Conservation (phyloP, 2,113 vertebrate species). For the Pomatostomus ruficeps region DNA sequence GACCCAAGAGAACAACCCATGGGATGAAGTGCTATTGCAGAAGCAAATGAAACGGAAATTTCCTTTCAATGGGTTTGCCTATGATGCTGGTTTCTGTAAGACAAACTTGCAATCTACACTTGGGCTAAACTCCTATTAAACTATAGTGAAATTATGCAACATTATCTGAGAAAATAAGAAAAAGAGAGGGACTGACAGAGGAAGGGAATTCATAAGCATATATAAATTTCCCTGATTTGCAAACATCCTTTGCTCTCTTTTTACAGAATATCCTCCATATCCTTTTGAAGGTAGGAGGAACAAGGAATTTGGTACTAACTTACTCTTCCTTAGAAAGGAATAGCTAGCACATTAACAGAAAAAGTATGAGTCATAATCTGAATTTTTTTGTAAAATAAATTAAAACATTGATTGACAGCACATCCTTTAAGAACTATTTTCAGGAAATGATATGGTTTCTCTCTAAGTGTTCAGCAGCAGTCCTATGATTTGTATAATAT, state of each 20-base stretch:
- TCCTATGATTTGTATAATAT: neutral
- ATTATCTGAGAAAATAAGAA: neutral
- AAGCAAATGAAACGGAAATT: neutral
- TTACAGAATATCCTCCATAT: neutral
- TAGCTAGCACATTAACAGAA: neutral
- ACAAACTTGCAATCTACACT: neutral
- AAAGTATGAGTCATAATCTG: neutral
- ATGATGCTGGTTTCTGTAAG: neutral
- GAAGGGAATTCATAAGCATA: neutral
- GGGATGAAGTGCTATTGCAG: neutral
- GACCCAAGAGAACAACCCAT: neutral
- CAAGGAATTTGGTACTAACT: neutral
- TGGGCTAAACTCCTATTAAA: neutral
- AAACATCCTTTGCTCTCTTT: neutral
- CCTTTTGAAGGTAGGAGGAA: neutral
- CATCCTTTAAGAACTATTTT: neutral
- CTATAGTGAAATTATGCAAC: neutral
- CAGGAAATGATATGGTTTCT: neutral
- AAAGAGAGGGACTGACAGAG: neutral
- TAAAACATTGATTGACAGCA: neutral
- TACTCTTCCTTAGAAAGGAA: neutral
- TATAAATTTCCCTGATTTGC: neutral
- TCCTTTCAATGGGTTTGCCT: neutral
- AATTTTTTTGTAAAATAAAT: neutral
- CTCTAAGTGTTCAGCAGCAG: neutral